Conservation (phyloP, 2,113 vertebrate species). For the Ornithorhynchus anatinus region DNA sequence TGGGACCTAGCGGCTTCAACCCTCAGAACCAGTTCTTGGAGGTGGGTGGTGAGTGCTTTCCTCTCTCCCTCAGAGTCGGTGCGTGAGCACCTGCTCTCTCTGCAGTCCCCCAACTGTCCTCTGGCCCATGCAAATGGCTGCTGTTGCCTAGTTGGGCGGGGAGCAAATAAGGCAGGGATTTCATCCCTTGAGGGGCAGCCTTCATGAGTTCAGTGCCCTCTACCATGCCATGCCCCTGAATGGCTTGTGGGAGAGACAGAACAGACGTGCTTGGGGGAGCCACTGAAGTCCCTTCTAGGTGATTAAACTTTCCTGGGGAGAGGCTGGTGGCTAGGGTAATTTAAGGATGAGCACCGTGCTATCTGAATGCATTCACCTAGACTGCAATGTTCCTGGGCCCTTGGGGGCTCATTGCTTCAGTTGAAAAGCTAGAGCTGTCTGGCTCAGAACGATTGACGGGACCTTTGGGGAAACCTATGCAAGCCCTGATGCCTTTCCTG, state of each 20-base stretch:
- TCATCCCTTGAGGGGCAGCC: background rate
- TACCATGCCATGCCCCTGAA: fast-evolving
- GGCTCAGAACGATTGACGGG: conserved; percentile 1
- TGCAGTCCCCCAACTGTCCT: background rate
- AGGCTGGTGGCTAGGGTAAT: background rate
- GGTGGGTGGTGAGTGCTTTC: too few species aligned
- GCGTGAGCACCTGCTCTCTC: background rate
- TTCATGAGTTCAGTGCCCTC: background rate
- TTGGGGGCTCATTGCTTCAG: conserved; percentile 5
- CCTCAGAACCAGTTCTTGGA: too few species aligned
- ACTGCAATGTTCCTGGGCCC: background rate
- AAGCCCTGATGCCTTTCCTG: conserved; percentile 31
- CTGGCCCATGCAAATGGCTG: too few species aligned
- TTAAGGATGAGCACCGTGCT: background rate
- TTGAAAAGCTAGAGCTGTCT: conserved; percentile 18
- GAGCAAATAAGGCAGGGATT: background rate
- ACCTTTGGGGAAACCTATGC: conserved; percentile 36
- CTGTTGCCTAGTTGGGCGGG: too few species aligned
- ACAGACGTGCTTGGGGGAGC: background rate
- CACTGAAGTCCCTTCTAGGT: background rate
- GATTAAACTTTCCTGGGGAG: background rate
- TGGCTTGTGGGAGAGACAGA: background rate
- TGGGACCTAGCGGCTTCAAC: too few species aligned
- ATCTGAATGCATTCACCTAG: conserved; percentile 1
- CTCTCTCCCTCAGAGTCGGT: background rate